phyloP scores from a whole-genome alignment of 2,888 invertebrate genomes.

The Dasysyrphus tricinctus region DNA sequence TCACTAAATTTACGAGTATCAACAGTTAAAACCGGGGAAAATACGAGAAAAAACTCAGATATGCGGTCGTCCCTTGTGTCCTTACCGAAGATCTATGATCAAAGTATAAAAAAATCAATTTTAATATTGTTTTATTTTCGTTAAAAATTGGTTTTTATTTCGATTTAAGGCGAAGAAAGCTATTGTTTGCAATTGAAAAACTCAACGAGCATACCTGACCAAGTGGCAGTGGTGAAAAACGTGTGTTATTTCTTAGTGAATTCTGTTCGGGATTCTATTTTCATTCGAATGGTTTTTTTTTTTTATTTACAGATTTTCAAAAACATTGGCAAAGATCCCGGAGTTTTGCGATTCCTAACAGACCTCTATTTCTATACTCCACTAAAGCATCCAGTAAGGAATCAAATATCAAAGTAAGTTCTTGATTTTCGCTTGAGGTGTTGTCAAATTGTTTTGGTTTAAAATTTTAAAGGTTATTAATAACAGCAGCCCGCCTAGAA shows the following conservation, averaged over 20 bases:
- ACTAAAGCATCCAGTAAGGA: conserved; percentile 82
- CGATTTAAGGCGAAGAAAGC: conserved; percentile 72
- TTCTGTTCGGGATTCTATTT: not conserved
- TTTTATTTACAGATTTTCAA: conserved; percentile 75
- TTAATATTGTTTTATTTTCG: not conserved
- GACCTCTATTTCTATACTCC: conserved; percentile 81
- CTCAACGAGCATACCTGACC: conserved; percentile 78
- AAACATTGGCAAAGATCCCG: conserved; percentile 71
- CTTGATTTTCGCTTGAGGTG: conserved; percentile 16
- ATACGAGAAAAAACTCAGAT: conserved; percentile 79
- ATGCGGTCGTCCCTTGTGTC: conserved; percentile 77
- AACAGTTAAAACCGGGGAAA: conserved; percentile 78
- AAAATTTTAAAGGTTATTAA: conserved; percentile 47
- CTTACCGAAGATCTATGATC: conserved; percentile 77
- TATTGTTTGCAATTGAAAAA: conserved; percentile 77
- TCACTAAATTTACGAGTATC: conserved; percentile 79
- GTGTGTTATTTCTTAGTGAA: conserved; percentile 68
- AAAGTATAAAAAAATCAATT: conserved; percentile 68
- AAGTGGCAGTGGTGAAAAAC: conserved; percentile 78
- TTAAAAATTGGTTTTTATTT: conserved; percentile 24
- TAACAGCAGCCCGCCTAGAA: conserved; percentile 65
- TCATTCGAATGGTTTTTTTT: not conserved
- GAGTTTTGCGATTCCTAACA: conserved; percentile 79
- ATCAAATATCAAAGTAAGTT: conserved; percentile 81
- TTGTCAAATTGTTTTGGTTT: conserved; percentile 10